Evolutionary conservation across 2,797 vertebrate genomes (phyloP), one percentile per base, ranked within the genome.

Genomic region (Schizopygopsis pylzovi): DNA sequence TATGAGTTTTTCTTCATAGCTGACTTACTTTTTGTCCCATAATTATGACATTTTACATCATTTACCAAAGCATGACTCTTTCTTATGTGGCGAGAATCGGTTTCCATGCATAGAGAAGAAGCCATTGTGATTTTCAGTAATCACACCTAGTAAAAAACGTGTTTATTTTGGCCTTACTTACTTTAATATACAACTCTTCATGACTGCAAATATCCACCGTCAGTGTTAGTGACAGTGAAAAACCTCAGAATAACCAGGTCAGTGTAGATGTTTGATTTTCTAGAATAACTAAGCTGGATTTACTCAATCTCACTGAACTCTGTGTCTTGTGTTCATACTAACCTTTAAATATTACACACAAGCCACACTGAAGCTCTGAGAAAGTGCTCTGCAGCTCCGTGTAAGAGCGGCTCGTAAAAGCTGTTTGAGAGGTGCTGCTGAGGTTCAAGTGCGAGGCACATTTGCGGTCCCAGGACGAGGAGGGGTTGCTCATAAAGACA

Each of bases 401-500:
- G 41, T 54, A 47, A 76, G 75, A 84, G 82, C 22, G 3, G 65
- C 47, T 65, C 10, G 47, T 52, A 18, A 65, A 67, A 77, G 25
- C 72, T 8, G 72, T 84, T 59, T 68, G 43, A 77, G 37, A 84
- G 47, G 67, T 71, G 41, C 45, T 79, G 76, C 54, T 67, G 82
- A 75, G 45, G 72, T 65, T 71, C 39, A 76, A 25, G 71, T 63
- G 41, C 73, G 78, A 12, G 85, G 65, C 61, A 79, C 75, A 79
- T 81, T 68, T 81, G 73, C 79, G 70, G 70, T 79, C 25, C n/a
- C 85, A 79, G 81, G 37, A 56, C 76, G 16, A 41, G 54, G 84
- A 39, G 79, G 41, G 88, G 73, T 49, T 82, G 73, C 71, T 85
- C 79, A 71, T 81, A 83, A 78, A 86, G 81, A 37, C 81, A 88